Base-by-base conservation (phyloP, 2,888 invertebrate genomes). In the Nezara viridula region DNA sequence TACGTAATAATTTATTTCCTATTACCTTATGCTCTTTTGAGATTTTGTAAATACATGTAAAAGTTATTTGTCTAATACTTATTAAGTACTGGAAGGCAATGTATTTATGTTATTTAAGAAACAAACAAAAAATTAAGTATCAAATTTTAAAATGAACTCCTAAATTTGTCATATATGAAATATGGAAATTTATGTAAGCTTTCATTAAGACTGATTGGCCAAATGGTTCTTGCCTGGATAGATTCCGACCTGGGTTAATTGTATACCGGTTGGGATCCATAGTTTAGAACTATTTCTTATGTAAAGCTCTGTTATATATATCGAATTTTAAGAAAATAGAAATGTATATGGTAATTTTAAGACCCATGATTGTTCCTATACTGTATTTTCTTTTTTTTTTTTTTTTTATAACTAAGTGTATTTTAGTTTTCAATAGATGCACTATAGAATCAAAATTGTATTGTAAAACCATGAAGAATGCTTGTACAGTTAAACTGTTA, bases 171-270 rank as follows among this genome's bases (percentile, higher is more conserved):
- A 40, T 77, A 77, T 77, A 40, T 77, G 27, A 77, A 40, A 81
- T 47, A 81, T 81, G 52, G 32, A 50, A 40, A 40, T 86, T 50
- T 86, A 86, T 86, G 86, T 55, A 86, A 86, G 86, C 86, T 86
- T 86, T 86, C 86, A 86, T 86, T 73, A 86, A 86, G 86, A 86
- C 86, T 86, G 86, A 86, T 55, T 37, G 86, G 52, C 86, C 86
- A 86, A 55, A 86, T 55, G 86, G 86, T 86, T 86, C 86, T 86
- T 86, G 86, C 86, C 52, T 52, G 27, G 52, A 50, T 86, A 86
- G 32, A 55, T 86, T 60, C 55, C 86, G 32, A 50, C 16, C 47
- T 44, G 10, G 5, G 24, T 37, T 55, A 86, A 37, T 60, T 60
- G 60, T 55, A 60, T 37, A 73, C 6, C 0, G 66, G 14, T 73